Evolutionary conservation across 1,140 invertebrate genomes (phyloP).

Genomic region (Lamellibrachia luymesi): DNA sequence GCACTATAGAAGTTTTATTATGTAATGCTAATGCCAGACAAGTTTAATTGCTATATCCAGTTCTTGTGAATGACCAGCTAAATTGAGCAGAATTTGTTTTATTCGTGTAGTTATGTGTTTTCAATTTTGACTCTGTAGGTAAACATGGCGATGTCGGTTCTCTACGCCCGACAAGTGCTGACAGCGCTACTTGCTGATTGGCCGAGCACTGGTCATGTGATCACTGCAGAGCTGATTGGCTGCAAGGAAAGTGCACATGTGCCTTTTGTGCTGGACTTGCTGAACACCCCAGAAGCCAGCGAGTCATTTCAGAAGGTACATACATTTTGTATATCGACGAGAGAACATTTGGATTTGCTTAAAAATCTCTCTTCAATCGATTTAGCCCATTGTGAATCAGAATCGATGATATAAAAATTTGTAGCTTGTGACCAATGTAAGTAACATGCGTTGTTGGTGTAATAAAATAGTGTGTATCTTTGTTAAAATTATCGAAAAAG

Average conservation of each 20-base stretch:
- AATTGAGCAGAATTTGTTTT: background rate
- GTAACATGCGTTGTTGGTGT: background rate
- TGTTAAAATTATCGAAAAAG: background rate
- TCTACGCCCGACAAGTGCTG: conserved; percentile 50
- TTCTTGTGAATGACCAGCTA: background rate
- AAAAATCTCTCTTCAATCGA: too few species aligned
- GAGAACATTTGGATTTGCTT: background rate
- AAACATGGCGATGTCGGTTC: conserved; percentile 48
- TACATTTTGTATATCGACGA: conserved; percentile 23
- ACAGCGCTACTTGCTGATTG: conserved; percentile 48
- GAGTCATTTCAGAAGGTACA: conserved; percentile 46
- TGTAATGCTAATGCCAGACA: too few species aligned
- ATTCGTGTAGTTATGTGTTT: background rate
- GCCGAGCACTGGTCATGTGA: conserved; percentile 44
- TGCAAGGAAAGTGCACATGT: conserved; percentile 48
- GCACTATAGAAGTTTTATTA: too few species aligned
- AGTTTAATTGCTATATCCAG: too few species aligned
- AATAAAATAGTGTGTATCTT: background rate
- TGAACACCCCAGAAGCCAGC: conserved; percentile 46
- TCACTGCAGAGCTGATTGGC: conserved; percentile 47
- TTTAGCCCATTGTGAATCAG: too few species aligned
- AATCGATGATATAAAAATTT: too few species aligned
- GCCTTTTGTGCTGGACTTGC: conserved; percentile 50
- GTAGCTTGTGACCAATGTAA: background rate
- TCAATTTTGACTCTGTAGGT: conserved; percentile 31